phyloP scores from a whole-genome alignment of 2,888 invertebrate genomes.

The Aspidiotus rigidus region DNA sequence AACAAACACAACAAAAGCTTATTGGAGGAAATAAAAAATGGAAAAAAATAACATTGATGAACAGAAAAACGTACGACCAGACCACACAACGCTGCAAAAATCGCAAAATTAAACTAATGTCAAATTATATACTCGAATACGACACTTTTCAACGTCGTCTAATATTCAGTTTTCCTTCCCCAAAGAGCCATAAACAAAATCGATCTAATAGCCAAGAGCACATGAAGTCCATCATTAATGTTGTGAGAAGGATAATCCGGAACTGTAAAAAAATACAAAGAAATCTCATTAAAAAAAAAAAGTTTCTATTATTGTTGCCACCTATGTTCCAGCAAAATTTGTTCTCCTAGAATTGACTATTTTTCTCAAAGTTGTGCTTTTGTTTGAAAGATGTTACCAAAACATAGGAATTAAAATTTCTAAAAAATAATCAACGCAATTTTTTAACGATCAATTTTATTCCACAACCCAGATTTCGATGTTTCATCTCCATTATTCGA shows the following conservation, averaged over 20 bases:
- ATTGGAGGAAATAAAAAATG: conserved; percentile 9
- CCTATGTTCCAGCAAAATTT: background rate
- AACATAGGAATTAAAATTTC: too few relatives aligned
- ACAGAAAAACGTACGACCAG: background rate
- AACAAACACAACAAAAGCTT: conserved; percentile 1
- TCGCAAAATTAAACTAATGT: background rate
- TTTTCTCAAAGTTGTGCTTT: too few relatives aligned
- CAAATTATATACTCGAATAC: background rate
- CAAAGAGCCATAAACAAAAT: conserved; percentile 72
- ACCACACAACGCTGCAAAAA: background rate
- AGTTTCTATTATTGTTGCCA: background rate
- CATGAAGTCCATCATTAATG: conserved; percentile 74
- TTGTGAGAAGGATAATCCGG: conserved; percentile 70
- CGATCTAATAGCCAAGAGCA: conserved; percentile 80
- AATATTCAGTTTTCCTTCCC: conserved; percentile 56
- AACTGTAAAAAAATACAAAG: conserved; percentile 59
- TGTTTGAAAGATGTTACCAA: too few relatives aligned
- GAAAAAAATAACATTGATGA: conserved; percentile 3
- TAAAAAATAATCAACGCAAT: too few relatives aligned
- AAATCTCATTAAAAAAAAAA: background rate
- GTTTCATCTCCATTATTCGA: too few relatives aligned
- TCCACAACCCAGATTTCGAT: too few relatives aligned
- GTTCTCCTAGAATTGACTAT: too few relatives aligned
- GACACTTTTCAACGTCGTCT: background rate
- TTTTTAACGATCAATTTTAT: too few relatives aligned